Evolutionary conservation across 1,140 invertebrate genomes (phyloP), one percentile per base, ranked within the genome.

Genomic region (Hylaeus anthracinus): DNA sequence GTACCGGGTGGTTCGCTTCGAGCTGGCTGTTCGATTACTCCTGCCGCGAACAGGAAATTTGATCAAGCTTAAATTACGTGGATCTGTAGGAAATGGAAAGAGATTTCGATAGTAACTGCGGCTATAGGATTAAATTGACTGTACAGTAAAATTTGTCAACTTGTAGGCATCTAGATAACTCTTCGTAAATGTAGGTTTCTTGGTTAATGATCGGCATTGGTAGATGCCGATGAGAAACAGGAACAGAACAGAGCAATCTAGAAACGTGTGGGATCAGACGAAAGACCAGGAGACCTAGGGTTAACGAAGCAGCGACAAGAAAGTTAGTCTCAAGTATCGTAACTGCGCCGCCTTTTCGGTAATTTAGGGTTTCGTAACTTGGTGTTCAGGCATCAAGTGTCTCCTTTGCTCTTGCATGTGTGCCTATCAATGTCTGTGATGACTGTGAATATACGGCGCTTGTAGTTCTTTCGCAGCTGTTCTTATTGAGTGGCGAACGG

Each of bases 1-100:
- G 61, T 83, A 87, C 75, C 86, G 86, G 80, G 86, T 86, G 86
- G 56, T n/a, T 58, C 41, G 48, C 45, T 76, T 63, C 48, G n/a
- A 61, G 63, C 10, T 53, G 39, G 5, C 48, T 79, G 51, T 63
- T 15, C 64, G 9, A 48, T 66, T n/a, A 5, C n/a, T 4, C 9
- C 51, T 9, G 9, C 51, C 51, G 10, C 51, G 51, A 51, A 51
- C 6, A 6, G 26, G 51, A 51, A 51, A 51, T 51, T 51, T 51
- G 6, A 51, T 51, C 51, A 51, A 9, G 9, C 9, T 51, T 9
- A 9, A 51, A 51, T 51, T 51, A 51, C 51, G 9, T 10, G 9
- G 51, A 9, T 51, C 6, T 51, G 9, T 10, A 51, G 10, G 5
- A 5, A 9, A 2, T 53, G 51, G 2, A 53, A 53, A 53, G 10